Conservation (phyloP, 2,113 vertebrate genomes). For the Zeus faber region DNA sequence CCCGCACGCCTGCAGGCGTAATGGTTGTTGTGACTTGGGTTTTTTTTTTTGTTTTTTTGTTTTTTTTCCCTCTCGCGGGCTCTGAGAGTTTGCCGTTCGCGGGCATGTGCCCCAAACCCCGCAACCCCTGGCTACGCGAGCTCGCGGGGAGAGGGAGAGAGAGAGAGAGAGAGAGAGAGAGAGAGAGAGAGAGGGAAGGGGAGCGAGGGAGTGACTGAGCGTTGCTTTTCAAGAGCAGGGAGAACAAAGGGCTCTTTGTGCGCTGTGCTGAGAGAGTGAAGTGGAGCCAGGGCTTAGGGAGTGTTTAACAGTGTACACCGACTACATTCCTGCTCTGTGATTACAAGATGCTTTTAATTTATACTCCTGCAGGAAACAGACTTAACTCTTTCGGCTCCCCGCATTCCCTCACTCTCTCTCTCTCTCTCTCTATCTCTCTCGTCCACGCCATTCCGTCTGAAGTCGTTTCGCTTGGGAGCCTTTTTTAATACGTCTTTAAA, state of each 20-base stretch:
- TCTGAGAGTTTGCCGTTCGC: conserved; percentile 19
- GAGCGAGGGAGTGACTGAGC: conserved; percentile 67
- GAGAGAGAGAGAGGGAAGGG: conserved; percentile 5
- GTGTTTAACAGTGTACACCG: conserved; percentile 80
- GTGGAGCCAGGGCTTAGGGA: conserved; percentile 77
- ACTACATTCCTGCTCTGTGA: conserved; percentile 81
- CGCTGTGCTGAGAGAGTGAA: conserved; percentile 76
- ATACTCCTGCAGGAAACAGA: conserved; percentile 74
- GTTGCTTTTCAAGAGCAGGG: conserved; percentile 78
- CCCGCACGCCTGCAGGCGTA: conserved; percentile 12
- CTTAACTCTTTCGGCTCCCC: conserved; percentile 72
- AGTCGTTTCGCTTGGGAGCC: too few relatives aligned
- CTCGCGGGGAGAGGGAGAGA: conserved; percentile 12
- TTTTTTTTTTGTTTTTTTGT: too few relatives aligned
- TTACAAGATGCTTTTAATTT: conserved; percentile 82
- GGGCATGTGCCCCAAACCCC: not conserved
- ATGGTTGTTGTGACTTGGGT: conserved; percentile 28
- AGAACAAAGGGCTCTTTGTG: conserved; percentile 83
- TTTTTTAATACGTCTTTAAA: too few relatives aligned
- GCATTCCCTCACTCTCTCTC: conserved; percentile 28
- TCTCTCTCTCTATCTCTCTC: conserved; percentile 36
- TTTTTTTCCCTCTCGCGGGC: too few relatives aligned
- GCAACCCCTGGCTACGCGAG: conserved; percentile 13
- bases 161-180: not conserved
- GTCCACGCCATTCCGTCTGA: too few relatives aligned